These are phyloP conservation scores for Drosophila multiciliata DNA, from an alignment of 2,888 invertebrate species.

Conservation along the genomic window DNA sequence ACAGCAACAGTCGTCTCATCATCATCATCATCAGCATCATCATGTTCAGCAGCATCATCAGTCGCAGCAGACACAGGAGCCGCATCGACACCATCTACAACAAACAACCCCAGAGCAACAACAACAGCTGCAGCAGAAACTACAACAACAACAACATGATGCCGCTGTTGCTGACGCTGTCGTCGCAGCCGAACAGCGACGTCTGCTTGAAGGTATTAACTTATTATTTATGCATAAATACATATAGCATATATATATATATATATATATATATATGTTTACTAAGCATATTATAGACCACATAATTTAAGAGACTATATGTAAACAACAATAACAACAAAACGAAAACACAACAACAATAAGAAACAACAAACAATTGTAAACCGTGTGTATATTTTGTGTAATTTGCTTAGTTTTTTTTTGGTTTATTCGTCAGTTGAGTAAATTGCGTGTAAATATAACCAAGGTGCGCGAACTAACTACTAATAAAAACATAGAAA, in stretches of 20 bases:
- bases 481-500: background rate
- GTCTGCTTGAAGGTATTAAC: conserved; percentile 85
- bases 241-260: conserved; percentile 55
- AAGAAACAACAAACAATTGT: conserved; percentile 41
- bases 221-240: conserved; percentile 65
- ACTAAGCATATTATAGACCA: conserved; percentile 47
- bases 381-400: conserved; percentile 52
- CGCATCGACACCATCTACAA: conserved; percentile 56
- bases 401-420: conserved; percentile 51
- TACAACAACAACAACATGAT: conserved; percentile 67
- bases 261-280: conserved; percentile 46
- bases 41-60: conserved; percentile 61
- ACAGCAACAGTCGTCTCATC: conserved; percentile 37
- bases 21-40: conserved; percentile 61
- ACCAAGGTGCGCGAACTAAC: conserved; percentile 31
- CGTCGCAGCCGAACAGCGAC: conserved; percentile 84
- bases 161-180: conserved; percentile 79
- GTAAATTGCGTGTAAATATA: conserved; percentile 30
- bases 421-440: conserved; percentile 22
- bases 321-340: conserved; percentile 44
- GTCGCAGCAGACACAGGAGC: conserved; percentile 60
- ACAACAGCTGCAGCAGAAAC: conserved; percentile 59
- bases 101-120: conserved; percentile 62
- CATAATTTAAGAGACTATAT: conserved; percentile 38
- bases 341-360: conserved; percentile 36